Base-by-base conservation (phyloP, 2,113 vertebrate species). In the Sander vitreus region DNA sequence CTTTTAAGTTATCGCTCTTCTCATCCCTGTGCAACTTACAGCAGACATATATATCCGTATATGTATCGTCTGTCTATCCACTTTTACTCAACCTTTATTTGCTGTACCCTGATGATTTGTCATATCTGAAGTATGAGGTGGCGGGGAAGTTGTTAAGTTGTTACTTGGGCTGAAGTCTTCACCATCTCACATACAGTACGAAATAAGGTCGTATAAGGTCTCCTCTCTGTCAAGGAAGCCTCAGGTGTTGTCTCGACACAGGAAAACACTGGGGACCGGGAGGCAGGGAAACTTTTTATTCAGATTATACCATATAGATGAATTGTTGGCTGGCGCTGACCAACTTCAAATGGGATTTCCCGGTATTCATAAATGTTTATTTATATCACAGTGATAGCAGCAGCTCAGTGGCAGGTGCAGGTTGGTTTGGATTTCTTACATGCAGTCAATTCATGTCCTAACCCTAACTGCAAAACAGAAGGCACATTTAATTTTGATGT, bases 211-310 rank as follows among this genome's bases (percentile, higher is more conserved):
- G 2, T 53, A 65, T 19, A 16, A 48, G 66, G 78, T 59, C 19
- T 54, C 11, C 7, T 39, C 13, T 67, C 14, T 60, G 36, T 72
- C 53, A 80, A 51, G 33, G 18, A 75, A 27, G 81, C 62, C 77
- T 84, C 84, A 78, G 86, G 73, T 89, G 86, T 59, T 67, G 47
- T 53, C 33, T 30, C 27, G 53, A 76, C 36, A 55, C 54, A 14
- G 62, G 19, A 25, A 66, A 67, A 65, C 83, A 66, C 53, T 43
- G 6, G 82, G 54, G 77, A 78, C 58, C 16, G 1, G 39, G 14
- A 57, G 27, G 70, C 48, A 51, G 73, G 73, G 19, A 74, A 78
- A 85, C 45, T 36, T 50, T 27, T 58, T 69, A 76, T 59, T 51
- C 19, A 60, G 3, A 80, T 72, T 50, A 16, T 43, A 65, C 55